These are phyloP conservation scores for Lates calcarifer DNA, from an alignment of 2,113 vertebrate genomes.

Conservation along the genomic window DNA sequence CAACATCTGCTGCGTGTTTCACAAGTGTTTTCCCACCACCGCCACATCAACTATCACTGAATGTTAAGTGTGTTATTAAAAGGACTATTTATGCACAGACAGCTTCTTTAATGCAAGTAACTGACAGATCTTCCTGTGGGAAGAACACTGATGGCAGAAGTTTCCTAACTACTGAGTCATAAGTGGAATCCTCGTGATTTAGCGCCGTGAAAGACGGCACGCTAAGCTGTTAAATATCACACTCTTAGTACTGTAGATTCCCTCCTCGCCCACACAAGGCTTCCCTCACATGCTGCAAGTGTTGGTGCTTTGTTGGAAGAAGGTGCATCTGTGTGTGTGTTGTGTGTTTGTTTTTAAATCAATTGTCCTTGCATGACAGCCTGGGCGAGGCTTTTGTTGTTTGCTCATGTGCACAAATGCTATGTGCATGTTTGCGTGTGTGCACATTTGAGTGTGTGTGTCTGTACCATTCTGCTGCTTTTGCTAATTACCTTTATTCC, in stretches of 20 bases:
- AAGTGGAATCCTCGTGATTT: constrained; percentile 69
- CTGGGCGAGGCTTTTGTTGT: constrained; percentile 30
- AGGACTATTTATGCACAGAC: background rate
- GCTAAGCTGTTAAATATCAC: constrained; percentile 75
- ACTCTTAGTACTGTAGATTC: constrained; percentile 63
- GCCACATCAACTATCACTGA: constrained; percentile 17
- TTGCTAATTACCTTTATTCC: constrained; percentile 68
- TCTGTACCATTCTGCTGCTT: background rate
- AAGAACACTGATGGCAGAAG: constrained; percentile 34
- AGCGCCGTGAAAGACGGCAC: constrained; percentile 39
- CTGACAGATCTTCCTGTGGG: constrained; percentile 26
- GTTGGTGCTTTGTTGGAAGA: constrained; percentile 35
- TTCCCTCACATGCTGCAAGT: constrained; percentile 67
- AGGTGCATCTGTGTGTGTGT: constrained; percentile 31
- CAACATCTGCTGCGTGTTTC: constrained; percentile 10
- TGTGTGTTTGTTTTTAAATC: constrained; percentile 13
- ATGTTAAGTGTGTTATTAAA: constrained; percentile 27
- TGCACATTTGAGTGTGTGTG: background rate
- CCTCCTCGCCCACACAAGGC: constrained; percentile 67
- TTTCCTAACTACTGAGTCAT: constrained; percentile 66
- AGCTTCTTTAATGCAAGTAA: constrained; percentile 15
- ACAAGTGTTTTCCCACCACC: background rate
- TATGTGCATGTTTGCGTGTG: background rate
- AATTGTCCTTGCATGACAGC: background rate
- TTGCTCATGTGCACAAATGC: constrained; percentile 15